A percentile compares a stretch with the other conserved stretches of the same genome.
Evolutionary conservation across 1,140 invertebrate genomes (phyloP).

Genomic region (Cydia splendana): DNA sequence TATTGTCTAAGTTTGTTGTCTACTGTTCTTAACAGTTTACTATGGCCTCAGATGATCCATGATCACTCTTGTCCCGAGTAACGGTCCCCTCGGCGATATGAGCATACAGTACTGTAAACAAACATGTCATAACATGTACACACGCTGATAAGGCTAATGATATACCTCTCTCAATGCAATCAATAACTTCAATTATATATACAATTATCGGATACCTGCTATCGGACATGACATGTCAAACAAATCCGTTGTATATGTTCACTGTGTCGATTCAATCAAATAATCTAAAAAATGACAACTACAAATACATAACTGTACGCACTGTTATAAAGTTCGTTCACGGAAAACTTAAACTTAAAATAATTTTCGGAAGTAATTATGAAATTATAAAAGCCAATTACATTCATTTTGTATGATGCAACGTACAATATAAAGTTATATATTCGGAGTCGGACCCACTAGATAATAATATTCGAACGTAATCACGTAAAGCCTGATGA

Average conservation of each 20-base stretch:
- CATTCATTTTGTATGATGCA: not conserved
- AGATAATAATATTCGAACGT: not conserved
- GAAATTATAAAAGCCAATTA: not conserved
- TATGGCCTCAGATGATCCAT: slow-evolving; percentile 37
- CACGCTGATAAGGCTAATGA: slow-evolving; percentile 70
- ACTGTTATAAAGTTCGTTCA: not conserved
- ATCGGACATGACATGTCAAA: slow-evolving; percentile 42
- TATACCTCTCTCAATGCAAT: slow-evolving; percentile 62
- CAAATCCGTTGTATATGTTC: not conserved
- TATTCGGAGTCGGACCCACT: not conserved
- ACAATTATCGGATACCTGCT: slow-evolving; percentile 62
- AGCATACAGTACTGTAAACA: slow-evolving; percentile 63
- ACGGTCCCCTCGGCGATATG: slow-evolving; percentile 46
- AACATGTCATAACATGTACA: slow-evolving; percentile 65
- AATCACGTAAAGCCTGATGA: not conserved
- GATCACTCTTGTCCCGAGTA: slow-evolving; percentile 67
- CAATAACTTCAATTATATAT: slow-evolving; percentile 62
- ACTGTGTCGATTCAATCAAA: not conserved
- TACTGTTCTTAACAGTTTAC: slow-evolving; percentile 3
- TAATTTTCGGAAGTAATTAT: not conserved
- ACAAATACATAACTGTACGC: not conserved
- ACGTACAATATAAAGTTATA: too few species aligned
- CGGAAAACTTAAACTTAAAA: not conserved
- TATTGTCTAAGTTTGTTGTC: not conserved
- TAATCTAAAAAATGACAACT: not conserved